These are phyloP conservation scores for Nemotelus pantherinus DNA, from an alignment of 2,888 invertebrate species.

Conservation along the genomic window DNA sequence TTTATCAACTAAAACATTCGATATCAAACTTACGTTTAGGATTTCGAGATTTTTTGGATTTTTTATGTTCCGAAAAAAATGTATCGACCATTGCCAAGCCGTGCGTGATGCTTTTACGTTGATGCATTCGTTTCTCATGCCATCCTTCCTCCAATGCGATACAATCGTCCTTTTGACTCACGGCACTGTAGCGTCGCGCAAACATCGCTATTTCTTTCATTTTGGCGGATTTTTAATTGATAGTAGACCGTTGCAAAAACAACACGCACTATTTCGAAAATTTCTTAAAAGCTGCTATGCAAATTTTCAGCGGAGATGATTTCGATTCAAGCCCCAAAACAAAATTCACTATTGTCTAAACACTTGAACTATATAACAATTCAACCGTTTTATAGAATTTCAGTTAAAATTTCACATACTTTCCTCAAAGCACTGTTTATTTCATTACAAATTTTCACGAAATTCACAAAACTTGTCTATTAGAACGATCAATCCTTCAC, in stretches of 20 bases:
- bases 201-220: conserved; percentile 75
- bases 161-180: conserved; percentile 63
- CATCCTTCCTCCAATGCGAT: conserved; percentile 46
- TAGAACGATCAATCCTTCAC: too few relatives aligned
- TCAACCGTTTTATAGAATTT: too few relatives aligned
- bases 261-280: background rate
- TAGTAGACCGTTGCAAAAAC: background rate
- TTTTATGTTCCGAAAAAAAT: conserved; percentile 63
- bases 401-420: too few relatives aligned
- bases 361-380: too few relatives aligned
- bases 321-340: too few relatives aligned
- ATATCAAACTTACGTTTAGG: conserved; percentile 65
- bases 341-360: too few relatives aligned
- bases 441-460: too few relatives aligned
- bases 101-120: conserved; percentile 63
- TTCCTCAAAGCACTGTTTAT: too few relatives aligned
- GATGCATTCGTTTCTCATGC: conserved; percentile 60
- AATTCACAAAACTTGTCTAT: too few relatives aligned
- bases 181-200: conserved; percentile 69
- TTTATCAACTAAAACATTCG: too few relatives aligned
- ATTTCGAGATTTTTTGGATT: conserved; percentile 61
- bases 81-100: conserved; percentile 65
- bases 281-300: too few relatives aligned
- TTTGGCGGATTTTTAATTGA: background rate
- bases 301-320: too few relatives aligned